Percentiles rank a stretch among this genome's conserved stretches.
Evolutionary conservation across 2,113 vertebrate species (phyloP).

Genomic region (Perca flavescens): DNA sequence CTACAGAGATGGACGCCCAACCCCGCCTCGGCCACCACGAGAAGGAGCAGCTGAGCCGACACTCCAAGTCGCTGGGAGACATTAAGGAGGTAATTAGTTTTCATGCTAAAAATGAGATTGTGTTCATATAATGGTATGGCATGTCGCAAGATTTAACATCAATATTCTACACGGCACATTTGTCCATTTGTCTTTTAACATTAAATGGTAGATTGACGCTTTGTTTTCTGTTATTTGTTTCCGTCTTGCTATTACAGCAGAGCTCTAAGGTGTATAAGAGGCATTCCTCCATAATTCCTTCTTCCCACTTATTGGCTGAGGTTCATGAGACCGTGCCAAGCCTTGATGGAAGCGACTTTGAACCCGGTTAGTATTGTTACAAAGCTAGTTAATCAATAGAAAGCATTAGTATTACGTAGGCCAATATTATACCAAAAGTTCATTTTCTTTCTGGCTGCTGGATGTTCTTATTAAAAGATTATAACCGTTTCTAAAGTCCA

Average conservation of each 20-base stretch:
- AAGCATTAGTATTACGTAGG: too few species aligned
- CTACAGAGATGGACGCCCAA: constrained; percentile 63
- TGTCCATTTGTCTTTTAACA: background rate
- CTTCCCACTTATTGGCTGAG: constrained; percentile 81
- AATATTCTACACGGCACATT: background rate
- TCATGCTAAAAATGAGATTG: background rate
- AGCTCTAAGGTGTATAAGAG: constrained; percentile 83
- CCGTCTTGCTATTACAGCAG: constrained; percentile 67
- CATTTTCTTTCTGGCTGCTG: background rate
- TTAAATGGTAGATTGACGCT: background rate
- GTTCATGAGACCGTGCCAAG: constrained; percentile 74
- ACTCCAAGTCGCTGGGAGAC: constrained; percentile 86
- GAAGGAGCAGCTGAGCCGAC: constrained; percentile 87
- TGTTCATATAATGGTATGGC: background rate
- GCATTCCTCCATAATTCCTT: constrained; percentile 85
- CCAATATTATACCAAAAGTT: background rate
- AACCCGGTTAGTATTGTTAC: constrained; percentile 77
- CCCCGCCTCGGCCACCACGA: constrained; percentile 81
- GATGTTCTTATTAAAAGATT: background rate
- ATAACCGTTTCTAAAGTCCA: background rate
- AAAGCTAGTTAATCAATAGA: background rate
- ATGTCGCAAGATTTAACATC: background rate
- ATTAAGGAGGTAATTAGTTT: constrained; percentile 88
- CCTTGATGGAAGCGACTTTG: constrained; percentile 73
- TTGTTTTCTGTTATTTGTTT: constrained; percentile 11